These are phyloP conservation scores for Parambassis ranga DNA, from an alignment of 2,797 vertebrate genomes.

Conservation along the genomic window DNA sequence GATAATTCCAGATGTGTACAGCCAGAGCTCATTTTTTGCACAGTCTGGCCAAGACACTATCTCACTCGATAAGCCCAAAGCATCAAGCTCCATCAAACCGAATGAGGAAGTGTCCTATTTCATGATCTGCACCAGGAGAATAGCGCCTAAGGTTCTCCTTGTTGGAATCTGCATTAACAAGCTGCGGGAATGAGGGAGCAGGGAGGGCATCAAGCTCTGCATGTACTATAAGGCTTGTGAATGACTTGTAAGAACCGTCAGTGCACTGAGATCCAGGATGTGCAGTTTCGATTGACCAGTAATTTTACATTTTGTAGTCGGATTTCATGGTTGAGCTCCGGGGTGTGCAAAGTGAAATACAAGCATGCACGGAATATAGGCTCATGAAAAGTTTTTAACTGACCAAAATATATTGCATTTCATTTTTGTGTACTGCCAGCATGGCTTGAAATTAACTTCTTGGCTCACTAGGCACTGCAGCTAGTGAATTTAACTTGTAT, in stretches of 20 bases:
- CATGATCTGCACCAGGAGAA: conserved; percentile 50
- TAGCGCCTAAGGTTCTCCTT: conserved; percentile 40
- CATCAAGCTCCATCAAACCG: conserved; percentile 56
- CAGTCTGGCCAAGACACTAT: conserved; percentile 22
- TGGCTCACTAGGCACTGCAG: conserved; percentile 52
- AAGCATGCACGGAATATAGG: conserved; percentile 40
- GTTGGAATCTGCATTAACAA: conserved; percentile 59
- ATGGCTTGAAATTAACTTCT: conserved; percentile 62
- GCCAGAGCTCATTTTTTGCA: conserved; percentile 54
- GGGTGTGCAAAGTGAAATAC: conserved; percentile 45
- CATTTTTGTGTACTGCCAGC: conserved; percentile 55
- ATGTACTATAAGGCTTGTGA: conserved; percentile 37
- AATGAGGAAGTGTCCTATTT: conserved; percentile 54
- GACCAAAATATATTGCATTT: conserved; percentile 51
- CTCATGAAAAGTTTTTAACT: conserved; percentile 57
- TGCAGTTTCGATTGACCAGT: conserved; percentile 59
- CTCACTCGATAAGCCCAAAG: conserved; percentile 34
- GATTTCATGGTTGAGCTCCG: conserved; percentile 43
- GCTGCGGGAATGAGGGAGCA: conserved; percentile 46
- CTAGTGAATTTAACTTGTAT: conserved; percentile 37
- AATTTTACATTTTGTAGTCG: conserved; percentile 56
- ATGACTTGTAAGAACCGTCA: conserved; percentile 35
- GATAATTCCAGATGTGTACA: conserved; percentile 72
- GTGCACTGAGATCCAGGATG: conserved; percentile 33
- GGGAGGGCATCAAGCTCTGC: conserved; percentile 43